Conservation (phyloP, 2,113 vertebrate species). For the Andinoacara biseriatus region DNA sequence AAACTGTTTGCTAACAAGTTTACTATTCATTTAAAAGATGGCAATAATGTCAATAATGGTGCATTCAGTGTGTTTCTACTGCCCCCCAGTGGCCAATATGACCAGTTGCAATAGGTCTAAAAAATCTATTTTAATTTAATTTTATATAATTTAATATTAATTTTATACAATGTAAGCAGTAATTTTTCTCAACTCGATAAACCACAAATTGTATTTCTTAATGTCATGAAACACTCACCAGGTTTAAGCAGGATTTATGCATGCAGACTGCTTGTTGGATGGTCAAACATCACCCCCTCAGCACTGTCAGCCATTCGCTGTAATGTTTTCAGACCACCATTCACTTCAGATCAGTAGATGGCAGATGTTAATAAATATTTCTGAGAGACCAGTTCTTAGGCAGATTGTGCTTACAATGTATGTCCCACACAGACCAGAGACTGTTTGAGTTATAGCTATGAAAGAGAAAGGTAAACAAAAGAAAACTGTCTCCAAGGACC, state of each 20-base stretch:
- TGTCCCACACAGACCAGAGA: background rate
- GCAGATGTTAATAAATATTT: background rate
- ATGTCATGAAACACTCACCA: background rate
- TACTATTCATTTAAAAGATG: background rate
- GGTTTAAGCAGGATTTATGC: background rate
- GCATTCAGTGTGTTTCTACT: background rate
- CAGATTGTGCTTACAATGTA: background rate
- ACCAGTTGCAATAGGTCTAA: background rate
- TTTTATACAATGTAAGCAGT: background rate
- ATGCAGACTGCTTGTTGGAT: background rate
- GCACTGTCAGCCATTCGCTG: background rate
- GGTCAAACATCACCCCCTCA: background rate
- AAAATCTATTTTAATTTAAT: background rate
- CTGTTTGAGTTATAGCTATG: background rate
- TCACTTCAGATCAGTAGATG: background rate
- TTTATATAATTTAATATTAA: background rate
- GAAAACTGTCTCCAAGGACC: background rate
- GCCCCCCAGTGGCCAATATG: constrained; percentile 6
- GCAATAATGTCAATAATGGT: background rate
- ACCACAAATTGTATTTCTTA: background rate
- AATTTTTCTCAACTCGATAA: background rate
- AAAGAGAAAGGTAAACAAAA: background rate
- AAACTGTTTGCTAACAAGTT: background rate
- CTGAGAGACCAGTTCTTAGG: background rate
- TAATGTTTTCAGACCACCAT: background rate